A percentile compares a stretch with the other conserved stretches of the same genome.
phyloP scores from a whole-genome alignment of 2,113 vertebrate species.

The Loxodonta africana region DNA sequence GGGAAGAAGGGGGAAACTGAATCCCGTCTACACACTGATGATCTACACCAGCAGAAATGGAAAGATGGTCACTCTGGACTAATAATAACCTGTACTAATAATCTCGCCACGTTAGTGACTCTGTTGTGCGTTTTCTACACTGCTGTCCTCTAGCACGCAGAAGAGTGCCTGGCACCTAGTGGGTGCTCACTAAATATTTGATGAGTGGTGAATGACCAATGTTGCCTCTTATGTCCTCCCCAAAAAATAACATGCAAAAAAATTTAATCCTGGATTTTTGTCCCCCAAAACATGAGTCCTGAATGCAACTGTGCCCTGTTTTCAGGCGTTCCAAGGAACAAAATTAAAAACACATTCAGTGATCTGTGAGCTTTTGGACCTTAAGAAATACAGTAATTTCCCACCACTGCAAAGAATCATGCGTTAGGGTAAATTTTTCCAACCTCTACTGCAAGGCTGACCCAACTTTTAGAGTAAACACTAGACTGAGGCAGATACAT shows the following conservation, averaged over 20 bases:
- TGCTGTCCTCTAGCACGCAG: neutral
- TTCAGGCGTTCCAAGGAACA: neutral
- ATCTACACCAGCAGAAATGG: neutral
- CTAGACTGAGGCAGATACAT: neutral
- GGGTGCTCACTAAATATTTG: neutral
- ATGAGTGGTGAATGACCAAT: neutral
- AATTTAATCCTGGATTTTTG: neutral
- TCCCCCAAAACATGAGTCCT: neutral
- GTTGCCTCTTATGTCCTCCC: neutral
- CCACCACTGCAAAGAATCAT: neutral
- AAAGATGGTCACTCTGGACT: neutral
- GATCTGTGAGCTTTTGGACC: neutral
- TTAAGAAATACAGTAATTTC: neutral
- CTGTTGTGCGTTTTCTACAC: neutral
- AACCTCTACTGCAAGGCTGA: neutral
- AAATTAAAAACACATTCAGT: slow-evolving; percentile 24
- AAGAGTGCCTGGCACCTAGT: neutral
- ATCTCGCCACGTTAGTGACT: rapidly evolving
- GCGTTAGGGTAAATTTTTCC: neutral
- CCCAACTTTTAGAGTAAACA: neutral
- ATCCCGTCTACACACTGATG: rapidly evolving
- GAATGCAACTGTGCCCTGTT: neutral
- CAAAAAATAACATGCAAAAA: neutral
- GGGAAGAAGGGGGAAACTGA: neutral
- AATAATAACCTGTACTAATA: neutral